phyloP scores from a whole-genome alignment of 2,888 invertebrate species.

The Acanthopleura granulata region DNA sequence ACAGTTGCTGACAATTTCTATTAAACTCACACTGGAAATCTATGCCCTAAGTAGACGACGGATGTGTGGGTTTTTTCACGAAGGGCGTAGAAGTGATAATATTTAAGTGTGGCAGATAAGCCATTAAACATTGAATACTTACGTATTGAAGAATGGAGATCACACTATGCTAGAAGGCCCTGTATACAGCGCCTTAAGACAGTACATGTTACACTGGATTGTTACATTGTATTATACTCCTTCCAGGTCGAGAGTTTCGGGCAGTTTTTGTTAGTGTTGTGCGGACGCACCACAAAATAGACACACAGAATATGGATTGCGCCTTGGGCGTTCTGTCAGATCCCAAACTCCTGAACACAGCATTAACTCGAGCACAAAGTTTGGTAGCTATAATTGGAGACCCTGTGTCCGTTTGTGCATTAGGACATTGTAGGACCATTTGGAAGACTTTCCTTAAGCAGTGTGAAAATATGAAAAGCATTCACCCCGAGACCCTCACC shows the following conservation, averaged over 20 bases:
- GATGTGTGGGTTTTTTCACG: too few relatives aligned
- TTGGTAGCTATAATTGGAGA: conserved; percentile 62
- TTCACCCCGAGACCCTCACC: conserved; percentile 48
- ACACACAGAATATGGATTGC: conserved; percentile 39
- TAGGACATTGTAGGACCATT: conserved; percentile 57
- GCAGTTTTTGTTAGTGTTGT: conserved; percentile 64
- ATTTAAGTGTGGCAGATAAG: too few relatives aligned
- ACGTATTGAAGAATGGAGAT: neutral
- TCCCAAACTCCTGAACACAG: conserved; percentile 64
- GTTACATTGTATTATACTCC: neutral
- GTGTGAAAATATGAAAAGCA: conserved; percentile 52
- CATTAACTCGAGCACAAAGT: conserved; percentile 64
- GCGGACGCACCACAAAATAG: conserved; percentile 51
- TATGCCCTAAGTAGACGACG: too few relatives aligned
- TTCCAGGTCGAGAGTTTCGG: conserved; percentile 63
- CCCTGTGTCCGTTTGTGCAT: conserved; percentile 60
- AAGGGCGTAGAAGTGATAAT: too few relatives aligned
- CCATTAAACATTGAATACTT: too few relatives aligned
- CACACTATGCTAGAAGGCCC: too few relatives aligned
- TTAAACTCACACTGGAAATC: too few relatives aligned
- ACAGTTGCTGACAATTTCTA: too few relatives aligned
- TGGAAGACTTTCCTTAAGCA: conserved; percentile 15
- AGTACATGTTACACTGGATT: too few relatives aligned
- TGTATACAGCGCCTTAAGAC: too few relatives aligned
- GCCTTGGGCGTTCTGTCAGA: conserved; percentile 65